These are phyloP conservation scores for Eupithecia insigniata DNA, from an alignment of 2,888 invertebrate species.

Conservation along the genomic window DNA sequence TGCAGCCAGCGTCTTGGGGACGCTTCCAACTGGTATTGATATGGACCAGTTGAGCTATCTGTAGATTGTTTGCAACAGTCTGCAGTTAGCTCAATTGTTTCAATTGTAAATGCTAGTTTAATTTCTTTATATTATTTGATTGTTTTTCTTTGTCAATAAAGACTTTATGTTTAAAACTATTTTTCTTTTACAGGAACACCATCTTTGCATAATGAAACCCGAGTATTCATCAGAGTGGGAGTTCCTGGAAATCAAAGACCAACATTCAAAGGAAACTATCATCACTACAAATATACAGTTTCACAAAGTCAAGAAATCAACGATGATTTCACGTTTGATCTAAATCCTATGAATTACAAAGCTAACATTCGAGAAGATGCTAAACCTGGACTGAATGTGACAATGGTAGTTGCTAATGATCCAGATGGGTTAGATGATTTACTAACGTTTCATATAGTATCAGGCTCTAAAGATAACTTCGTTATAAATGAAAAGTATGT, in stretches of 20 bases:
- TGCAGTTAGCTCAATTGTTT: no score
- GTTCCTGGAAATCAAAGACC: constrained; percentile 92
- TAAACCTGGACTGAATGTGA: constrained; percentile 87
- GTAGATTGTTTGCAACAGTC: no score
- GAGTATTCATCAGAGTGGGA: constrained; percentile 89
- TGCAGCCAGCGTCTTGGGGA: no score
- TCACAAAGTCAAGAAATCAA: constrained; percentile 63
- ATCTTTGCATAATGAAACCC: constrained; percentile 86
- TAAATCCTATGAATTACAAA: constrained; percentile 88
- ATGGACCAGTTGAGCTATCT: no score
- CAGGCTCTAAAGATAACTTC: constrained; percentile 91
- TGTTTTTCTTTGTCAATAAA: no score
- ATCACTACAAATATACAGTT: constrained; percentile 79
- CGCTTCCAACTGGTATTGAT: no score
- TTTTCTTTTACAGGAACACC: constrained; percentile 79
- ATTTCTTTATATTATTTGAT: no score
- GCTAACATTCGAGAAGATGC: constrained; percentile 89
- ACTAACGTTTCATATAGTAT: constrained; percentile 87
- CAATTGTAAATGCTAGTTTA: no score
- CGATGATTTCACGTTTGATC: constrained; percentile 77
- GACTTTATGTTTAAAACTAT: no score
- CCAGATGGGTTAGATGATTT: constrained; percentile 90
- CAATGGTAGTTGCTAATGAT: constrained; percentile 89
- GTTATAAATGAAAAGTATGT: constrained; percentile 88
- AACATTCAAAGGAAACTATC: constrained; percentile 89